phyloP scores from a whole-genome alignment of 2,797 vertebrate species.

The Forpus xanthops region DNA sequence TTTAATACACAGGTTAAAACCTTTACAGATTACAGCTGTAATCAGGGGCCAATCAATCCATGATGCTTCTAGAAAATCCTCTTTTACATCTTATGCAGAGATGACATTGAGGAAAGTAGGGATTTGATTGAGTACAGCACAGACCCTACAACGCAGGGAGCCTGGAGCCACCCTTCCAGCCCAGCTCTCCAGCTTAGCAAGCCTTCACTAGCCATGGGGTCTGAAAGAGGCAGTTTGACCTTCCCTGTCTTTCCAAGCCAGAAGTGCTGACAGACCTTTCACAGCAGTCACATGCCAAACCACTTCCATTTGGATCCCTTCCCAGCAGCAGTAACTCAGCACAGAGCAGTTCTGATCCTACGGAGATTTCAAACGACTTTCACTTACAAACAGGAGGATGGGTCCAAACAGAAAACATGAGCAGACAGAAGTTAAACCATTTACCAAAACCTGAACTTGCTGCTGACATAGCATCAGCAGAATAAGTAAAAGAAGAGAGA shows the following conservation, averaged over 20 bases:
- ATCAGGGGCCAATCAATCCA: not conserved
- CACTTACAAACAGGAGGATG: not conserved
- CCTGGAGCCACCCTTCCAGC: not conserved
- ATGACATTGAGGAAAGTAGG: not conserved
- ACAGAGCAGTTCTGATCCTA: not conserved
- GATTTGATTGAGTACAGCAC: not conserved
- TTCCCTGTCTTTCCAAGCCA: not conserved
- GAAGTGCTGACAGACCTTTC: not conserved
- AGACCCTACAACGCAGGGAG: rapidly evolving
- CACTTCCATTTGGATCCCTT: not conserved
- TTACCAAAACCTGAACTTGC: not conserved
- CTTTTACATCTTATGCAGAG: not conserved
- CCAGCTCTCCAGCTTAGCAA: not conserved
- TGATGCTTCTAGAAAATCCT: not conserved
- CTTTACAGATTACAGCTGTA: not conserved
- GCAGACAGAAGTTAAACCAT: not conserved
- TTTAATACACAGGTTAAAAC: not conserved
- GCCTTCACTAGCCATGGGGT: rapidly evolving
- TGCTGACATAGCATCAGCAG: not conserved
- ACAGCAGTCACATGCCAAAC: not conserved
- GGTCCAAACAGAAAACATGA: not conserved
- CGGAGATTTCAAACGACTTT: not conserved
- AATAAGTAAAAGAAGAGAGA: not conserved
- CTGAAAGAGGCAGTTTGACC: not conserved
- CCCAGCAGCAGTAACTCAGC: not conserved